Evolutionary conservation across 2,113 vertebrate species (phyloP), one percentile per base, ranked within the genome.

Genomic region (Axis porcinus): DNA sequence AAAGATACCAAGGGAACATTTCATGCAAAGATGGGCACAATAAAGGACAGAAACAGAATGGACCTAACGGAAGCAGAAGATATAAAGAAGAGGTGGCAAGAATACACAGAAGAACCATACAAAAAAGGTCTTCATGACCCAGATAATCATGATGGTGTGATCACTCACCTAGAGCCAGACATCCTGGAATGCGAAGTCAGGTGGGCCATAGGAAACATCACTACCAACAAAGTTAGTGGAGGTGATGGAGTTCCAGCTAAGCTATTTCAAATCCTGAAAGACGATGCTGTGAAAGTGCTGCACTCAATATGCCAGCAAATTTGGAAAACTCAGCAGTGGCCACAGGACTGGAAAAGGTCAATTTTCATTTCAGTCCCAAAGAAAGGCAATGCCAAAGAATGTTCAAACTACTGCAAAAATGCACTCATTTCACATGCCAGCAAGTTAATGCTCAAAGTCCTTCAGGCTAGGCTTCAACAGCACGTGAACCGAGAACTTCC

Each of bases 11-110:
- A 67, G 64, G 64, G 33, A 21, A 67, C 8, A 67, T 70, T 70
- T 70, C 64, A 70, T 70, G 64, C 17, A 70, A 36, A 70, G n/a
- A 70, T 70, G n/a, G 64, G 64, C n/a, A 70, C n/a, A 70, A 70
- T 17, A 70, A 70, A 36, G 64, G 64, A 70, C 33, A 67, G 33
- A 67, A 36, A 36, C 0, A 0, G 15, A 21, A 36, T 21, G 17
- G 33, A 67, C n/a, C 17, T 67, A 36, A 67, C 1, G 2, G 64
- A 67, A 67, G 64, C 33, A 67, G 64, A 21, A 36, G 64, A 67
- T 36, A 36, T 36, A 67, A 36, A 67, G 15, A 64, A 64, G 33
- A 67, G 17, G 9, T 67, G 16, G 64, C 64, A 67, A 67, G 64
- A 67, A 67, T 21, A 36, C 64, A 67, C n/a, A 36, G 33, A 36